Conservation (phyloP, 2,797 vertebrate genomes). For the Alca torda region DNA sequence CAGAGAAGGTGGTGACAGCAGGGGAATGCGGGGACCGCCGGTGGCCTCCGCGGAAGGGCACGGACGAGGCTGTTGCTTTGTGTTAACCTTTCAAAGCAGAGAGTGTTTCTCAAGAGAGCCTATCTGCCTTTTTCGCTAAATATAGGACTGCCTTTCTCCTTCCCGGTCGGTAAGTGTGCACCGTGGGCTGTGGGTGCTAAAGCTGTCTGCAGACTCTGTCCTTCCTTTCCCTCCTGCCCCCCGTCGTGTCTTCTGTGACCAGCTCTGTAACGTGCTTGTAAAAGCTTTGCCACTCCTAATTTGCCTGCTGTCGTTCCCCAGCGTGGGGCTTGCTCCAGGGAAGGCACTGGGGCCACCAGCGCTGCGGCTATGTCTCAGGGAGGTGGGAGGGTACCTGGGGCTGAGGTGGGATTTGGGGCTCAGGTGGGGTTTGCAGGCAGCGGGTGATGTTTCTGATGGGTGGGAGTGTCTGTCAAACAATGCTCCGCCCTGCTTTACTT, state of each 20-base stretch:
- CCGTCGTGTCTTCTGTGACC: rapidly evolving
- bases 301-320: rapidly evolving
- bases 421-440: not conserved
- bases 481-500: not conserved
- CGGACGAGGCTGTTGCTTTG: not conserved
- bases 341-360: rapidly evolving
- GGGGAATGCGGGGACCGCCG: not conserved
- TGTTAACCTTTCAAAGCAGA: not conserved
- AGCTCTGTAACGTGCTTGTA: rapidly evolving
- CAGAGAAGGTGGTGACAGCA: not conserved
- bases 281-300: not conserved
- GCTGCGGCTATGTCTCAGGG: not conserved
- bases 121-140: not conserved
- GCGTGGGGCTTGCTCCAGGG: rapidly evolving
- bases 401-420: not conserved
- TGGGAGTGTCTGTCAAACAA: not conserved
- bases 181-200: not conserved
- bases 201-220: not conserved
- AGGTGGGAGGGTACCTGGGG: no score
- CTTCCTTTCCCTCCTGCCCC: not conserved
- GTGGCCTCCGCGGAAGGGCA: not conserved
- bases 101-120: not conserved
- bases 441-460: not conserved
- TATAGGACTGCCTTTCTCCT: not conserved
- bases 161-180: not conserved